A percentile compares a stretch with the other conserved stretches of the same genome.
phyloP scores from a whole-genome alignment of 2,797 vertebrate genomes.

The Pipistrellus kuhlii region DNA sequence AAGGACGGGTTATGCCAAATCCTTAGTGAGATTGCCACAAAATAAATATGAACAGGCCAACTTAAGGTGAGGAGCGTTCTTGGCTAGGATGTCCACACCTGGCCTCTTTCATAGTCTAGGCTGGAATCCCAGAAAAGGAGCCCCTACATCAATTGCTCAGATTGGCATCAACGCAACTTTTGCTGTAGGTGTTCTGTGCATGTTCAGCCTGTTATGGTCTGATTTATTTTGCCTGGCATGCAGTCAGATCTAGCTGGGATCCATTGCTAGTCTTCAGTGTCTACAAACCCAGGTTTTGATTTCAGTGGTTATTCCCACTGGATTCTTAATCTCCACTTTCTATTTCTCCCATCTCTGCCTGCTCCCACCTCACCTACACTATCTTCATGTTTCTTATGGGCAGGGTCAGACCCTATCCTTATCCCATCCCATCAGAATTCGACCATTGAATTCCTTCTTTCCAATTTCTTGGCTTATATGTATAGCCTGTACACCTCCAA shows the following conservation, averaged over 20 bases:
- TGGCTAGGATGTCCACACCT: neutral
- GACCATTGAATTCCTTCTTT: neutral
- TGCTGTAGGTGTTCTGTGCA: neutral
- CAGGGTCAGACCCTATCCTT: neutral
- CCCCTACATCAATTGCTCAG: neutral
- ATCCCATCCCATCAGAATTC: neutral
- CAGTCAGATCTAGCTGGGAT: neutral
- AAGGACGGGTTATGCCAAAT: slow-evolving; percentile 1
- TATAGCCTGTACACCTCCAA: neutral
- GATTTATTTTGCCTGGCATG: neutral
- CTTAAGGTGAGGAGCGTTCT: neutral
- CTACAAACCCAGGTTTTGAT: neutral
- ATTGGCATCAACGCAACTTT: neutral
- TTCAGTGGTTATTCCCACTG: neutral
- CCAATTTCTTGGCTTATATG: neutral
- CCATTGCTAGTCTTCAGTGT: neutral
- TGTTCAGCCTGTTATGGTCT: neutral
- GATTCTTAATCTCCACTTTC: neutral
- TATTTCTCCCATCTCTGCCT: neutral
- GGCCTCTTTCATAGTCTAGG: neutral
- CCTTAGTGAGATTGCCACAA: neutral
- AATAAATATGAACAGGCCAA: slow-evolving; percentile 41
- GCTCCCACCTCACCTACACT: neutral
- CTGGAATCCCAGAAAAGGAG: slow-evolving; percentile 25
- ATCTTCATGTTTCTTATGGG: neutral